A percentile compares a stretch with the other conserved stretches of the same genome.
Evolutionary conservation across 2,888 invertebrate species (phyloP).

Genomic region (Andricus curvator): DNA sequence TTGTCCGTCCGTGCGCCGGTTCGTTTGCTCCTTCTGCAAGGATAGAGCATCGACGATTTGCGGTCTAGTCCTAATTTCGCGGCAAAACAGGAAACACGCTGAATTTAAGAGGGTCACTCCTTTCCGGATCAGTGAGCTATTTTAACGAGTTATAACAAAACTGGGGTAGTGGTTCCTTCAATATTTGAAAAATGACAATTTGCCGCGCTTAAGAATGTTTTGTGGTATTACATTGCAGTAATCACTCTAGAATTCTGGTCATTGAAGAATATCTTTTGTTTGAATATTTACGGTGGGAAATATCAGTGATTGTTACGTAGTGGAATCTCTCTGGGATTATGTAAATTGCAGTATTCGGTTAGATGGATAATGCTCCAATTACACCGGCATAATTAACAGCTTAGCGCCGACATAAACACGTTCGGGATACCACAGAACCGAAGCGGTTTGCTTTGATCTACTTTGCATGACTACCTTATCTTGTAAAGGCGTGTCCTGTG

Average conservation of each 20-base stretch:
- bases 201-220: too few relatives aligned
- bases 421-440: not conserved
- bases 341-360: slow-evolving; percentile 26
- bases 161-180: not conserved
- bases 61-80: slow-evolving; percentile 6
- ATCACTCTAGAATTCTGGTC: not conserved
- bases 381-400: slow-evolving; percentile 24
- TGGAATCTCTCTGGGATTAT: not conserved
- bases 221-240: not conserved
- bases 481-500: not conserved
- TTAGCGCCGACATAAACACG: slow-evolving; percentile 22
- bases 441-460: not conserved
- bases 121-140: not conserved
- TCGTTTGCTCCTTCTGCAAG: slow-evolving; percentile 12
- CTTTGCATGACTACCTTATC: not conserved
- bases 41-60: not conserved
- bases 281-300: not conserved
- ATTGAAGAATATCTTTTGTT: not conserved
- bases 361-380: slow-evolving; percentile 31
- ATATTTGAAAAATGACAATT: not conserved
- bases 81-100: slow-evolving; percentile 16
- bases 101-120: slow-evolving; percentile 22
- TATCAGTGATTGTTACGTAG: not conserved
- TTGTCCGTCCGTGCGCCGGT: slow-evolving; percentile 48
- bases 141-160: not conserved